Conservation (phyloP, 2,797 vertebrate species). For the Onychomys torridus region DNA sequence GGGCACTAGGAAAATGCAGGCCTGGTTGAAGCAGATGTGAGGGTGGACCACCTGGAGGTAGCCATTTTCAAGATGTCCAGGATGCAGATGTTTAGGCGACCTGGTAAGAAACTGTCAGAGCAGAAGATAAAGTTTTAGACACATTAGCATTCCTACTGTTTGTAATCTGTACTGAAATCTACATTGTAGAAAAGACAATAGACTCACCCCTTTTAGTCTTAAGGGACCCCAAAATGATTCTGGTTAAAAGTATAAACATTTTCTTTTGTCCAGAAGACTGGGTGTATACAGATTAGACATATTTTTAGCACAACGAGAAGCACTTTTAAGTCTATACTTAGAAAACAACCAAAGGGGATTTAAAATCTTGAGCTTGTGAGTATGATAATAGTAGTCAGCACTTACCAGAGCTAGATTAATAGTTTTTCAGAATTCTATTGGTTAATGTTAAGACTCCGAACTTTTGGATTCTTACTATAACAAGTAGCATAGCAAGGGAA, state of each 20-base stretch:
- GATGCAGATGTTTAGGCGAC: not conserved
- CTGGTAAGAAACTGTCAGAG: not conserved
- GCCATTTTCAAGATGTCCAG: not conserved
- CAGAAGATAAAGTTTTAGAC: not conserved
- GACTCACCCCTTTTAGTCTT: not conserved
- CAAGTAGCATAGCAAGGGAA: not conserved
- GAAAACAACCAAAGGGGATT: not conserved
- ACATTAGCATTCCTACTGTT: not conserved
- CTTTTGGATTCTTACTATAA: not conserved
- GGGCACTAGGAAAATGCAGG: not conserved
- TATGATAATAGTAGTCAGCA: not conserved
- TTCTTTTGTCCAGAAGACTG: not conserved
- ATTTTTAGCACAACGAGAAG: not conserved
- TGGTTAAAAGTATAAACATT: not conserved
- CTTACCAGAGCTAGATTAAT: not conserved
- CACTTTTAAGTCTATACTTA: not conserved
- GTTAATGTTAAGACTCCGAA: not conserved
- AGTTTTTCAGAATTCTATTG: not conserved
- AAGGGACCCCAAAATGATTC: not conserved
- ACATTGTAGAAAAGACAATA: not conserved
- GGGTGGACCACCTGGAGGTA: not conserved
- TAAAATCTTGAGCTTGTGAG: not conserved
- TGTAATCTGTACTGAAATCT: not conserved
- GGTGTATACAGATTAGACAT: not conserved
- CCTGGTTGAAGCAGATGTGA: not conserved